Evolutionary conservation across 2,888 invertebrate genomes (phyloP).

Genomic region (Flabesymbios commensalis): DNA sequence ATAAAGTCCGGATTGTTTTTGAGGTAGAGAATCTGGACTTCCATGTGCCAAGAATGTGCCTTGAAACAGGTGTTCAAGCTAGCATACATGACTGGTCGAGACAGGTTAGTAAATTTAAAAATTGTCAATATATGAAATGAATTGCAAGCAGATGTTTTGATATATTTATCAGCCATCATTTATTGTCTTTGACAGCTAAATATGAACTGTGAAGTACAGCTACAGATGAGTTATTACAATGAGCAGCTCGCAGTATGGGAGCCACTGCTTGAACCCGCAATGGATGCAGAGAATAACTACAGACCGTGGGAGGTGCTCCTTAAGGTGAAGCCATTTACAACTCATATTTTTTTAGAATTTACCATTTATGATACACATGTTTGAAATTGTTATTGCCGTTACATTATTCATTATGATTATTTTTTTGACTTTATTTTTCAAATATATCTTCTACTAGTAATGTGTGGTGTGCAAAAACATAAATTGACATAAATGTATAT

Average conservation of each 20-base stretch:
- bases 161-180: too few species aligned
- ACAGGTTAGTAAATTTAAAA: conserved; percentile 59
- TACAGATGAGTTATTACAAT: conserved; percentile 59
- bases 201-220: conserved; percentile 61
- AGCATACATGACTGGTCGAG: conserved; percentile 73
- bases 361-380: too few species aligned
- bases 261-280: conserved; percentile 64
- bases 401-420: too few species aligned
- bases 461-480: too few species aligned
- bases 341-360: not conserved
- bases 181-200: too few species aligned
- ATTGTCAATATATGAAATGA: too few species aligned
- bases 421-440: too few species aligned
- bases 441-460: too few species aligned
- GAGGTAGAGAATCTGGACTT: conserved; percentile 67
- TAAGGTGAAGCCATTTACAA: conserved; percentile 58
- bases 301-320: conserved; percentile 75
- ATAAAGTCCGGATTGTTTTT: conserved; percentile 70
- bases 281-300: conserved; percentile 70
- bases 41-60: conserved; percentile 65
- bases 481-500: too few species aligned
- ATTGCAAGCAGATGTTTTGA: too few species aligned
- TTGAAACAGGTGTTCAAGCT: conserved; percentile 68
- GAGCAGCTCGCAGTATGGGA: conserved; percentile 58
- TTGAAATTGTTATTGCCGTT: too few species aligned